These are phyloP conservation scores for Etheostoma cragini DNA, from an alignment of 2,113 vertebrate species.

Conservation along the genomic window DNA sequence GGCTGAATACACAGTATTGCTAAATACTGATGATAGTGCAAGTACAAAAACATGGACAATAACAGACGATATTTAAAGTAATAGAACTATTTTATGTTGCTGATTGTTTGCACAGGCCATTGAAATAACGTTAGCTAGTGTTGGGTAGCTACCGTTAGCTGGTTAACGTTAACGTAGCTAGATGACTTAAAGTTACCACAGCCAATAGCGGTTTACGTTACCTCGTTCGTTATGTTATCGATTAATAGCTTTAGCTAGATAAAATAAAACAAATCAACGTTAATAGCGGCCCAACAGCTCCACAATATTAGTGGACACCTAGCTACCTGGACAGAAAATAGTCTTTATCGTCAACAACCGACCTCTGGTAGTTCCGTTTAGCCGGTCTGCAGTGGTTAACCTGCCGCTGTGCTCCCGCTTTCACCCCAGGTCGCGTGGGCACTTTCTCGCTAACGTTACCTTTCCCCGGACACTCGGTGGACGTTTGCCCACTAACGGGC, in stretches of 20 bases:
- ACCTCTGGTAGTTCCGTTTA: constrained; percentile 86
- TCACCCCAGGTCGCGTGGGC: constrained; percentile 47
- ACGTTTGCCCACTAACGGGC: constrained; percentile 73
- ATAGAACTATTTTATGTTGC: too few species aligned
- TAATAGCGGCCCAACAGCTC: too few species aligned
- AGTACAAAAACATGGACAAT: too few species aligned
- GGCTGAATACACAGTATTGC: too few species aligned
- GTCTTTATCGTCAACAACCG: background rate
- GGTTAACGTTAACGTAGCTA: too few species aligned
- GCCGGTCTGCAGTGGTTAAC: constrained; percentile 74
- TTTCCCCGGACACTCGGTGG: constrained; percentile 70
- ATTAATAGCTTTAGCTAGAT: background rate
- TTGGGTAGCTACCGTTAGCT: background rate
- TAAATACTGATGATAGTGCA: too few species aligned
- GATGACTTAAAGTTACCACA: background rate
- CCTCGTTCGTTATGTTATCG: background rate
- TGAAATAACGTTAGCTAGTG: too few species aligned
- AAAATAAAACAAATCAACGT: background rate
- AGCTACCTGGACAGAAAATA: too few species aligned
- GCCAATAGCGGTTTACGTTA: background rate
- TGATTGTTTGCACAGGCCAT: too few species aligned
- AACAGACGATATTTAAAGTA: too few species aligned
- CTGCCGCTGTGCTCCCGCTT: constrained; percentile 41
- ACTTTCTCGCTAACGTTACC: constrained; percentile 34
- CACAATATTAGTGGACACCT: background rate